Percentiles rank a stretch among this genome's conserved stretches.
These are phyloP conservation scores for Teleogryllus occipitalis DNA, from an alignment of 1,140 invertebrate genomes.

Conservation along the genomic window DNA sequence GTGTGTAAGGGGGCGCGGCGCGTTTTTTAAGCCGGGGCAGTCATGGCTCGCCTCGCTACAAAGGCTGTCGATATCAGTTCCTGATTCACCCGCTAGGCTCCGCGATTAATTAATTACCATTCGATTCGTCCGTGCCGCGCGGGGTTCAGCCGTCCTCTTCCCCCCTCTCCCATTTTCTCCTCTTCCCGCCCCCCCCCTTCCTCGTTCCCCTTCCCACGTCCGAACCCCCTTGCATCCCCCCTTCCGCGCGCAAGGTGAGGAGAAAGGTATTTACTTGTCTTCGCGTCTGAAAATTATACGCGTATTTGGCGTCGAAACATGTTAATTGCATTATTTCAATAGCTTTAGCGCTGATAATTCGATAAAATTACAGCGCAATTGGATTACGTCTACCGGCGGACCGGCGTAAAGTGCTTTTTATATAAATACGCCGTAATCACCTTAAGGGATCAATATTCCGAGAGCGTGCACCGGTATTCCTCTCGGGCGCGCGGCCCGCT, in stretches of 20 bases:
- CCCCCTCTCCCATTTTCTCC: no score
- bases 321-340: conserved; percentile 1
- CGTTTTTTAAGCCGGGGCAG: no score
- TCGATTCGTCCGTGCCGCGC: neutral
- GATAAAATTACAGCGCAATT: conserved; percentile 1
- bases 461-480: neutral
- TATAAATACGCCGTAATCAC: conserved; percentile 4
- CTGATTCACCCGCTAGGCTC: neutral
- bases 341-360: neutral
- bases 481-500: neutral
- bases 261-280: conserved; percentile 1
- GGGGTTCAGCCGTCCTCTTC: neutral
- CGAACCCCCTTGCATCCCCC: no score
- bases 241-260: neutral
- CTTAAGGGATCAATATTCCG: neutral
- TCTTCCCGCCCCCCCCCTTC: no score
- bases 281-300: neutral
- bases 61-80: neutral
- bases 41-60: neutral
- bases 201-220: neutral
- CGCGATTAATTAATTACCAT: neutral
- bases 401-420: neutral
- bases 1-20: no score
- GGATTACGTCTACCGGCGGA: conserved; percentile 2
- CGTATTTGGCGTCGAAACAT: neutral